Evolutionary conservation across 1,140 invertebrate genomes (phyloP).

Genomic region (Aphelinus atriplicis): DNA sequence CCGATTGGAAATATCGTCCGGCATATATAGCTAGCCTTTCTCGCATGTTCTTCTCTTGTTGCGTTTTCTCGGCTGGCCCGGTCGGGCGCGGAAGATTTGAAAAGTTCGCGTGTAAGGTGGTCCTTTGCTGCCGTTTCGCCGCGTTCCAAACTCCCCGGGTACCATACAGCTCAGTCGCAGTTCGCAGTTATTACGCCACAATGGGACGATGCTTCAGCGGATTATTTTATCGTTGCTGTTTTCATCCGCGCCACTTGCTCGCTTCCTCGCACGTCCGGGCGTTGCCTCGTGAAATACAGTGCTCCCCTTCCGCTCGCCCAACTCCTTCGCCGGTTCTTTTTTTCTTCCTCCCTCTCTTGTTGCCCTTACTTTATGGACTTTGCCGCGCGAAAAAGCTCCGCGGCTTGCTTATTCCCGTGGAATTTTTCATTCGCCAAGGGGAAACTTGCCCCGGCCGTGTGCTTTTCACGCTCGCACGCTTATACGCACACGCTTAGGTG

Average conservation of each 20-base stretch:
- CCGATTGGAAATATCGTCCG: no score
- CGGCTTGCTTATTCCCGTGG: no score
- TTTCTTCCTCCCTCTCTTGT: not conserved
- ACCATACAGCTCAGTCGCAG: no score
- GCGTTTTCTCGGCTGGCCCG: not conserved
- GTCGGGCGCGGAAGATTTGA: no score
- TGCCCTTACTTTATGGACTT: not conserved
- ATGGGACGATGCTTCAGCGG: not conserved
- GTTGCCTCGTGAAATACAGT: slow-evolving; percentile 19
- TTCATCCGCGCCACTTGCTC: not conserved
- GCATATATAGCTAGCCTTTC: not conserved
- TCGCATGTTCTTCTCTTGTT: not conserved
- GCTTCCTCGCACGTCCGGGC: slow-evolving; percentile 3
- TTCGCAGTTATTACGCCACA: slow-evolving; percentile 3
- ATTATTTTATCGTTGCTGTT: slow-evolving; percentile 20
- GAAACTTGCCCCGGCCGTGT: no score
- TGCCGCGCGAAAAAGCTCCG: not conserved
- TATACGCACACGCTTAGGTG: no score
- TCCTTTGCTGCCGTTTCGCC: no score
- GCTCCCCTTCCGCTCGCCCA: not conserved
- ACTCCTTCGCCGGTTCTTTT: not conserved
- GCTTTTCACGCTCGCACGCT: not conserved
- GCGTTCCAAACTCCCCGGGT: no score
- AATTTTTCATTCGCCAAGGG: no score
- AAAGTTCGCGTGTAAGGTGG: not conserved